A percentile compares a stretch with the other conserved stretches of the same genome.
These are phyloP conservation scores for Anguilla obscura DNA, from an alignment of 2,797 vertebrate genomes.

Conservation along the genomic window DNA sequence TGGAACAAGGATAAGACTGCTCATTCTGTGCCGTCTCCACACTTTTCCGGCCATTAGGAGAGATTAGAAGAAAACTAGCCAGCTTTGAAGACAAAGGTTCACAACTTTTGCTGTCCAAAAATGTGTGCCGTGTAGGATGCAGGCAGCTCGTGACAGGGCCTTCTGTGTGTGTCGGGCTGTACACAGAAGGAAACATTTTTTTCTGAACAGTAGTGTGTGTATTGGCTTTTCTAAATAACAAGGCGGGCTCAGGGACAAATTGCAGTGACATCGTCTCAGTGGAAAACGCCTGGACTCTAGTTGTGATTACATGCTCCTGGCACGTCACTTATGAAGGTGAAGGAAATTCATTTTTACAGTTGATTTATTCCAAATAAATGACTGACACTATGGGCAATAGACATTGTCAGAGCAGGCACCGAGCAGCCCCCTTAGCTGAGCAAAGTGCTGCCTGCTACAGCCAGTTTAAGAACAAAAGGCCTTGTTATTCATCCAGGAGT, in stretches of 20 bases:
- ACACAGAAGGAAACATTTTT: background rate
- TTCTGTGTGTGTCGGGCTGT: background rate
- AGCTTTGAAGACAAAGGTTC: conserved; percentile 22
- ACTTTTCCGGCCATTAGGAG: background rate
- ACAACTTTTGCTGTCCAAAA: background rate
- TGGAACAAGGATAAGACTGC: conserved; percentile 18
- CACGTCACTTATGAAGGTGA: conserved; percentile 14
- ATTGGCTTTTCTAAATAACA: conserved; percentile 18
- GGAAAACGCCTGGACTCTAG: conserved; percentile 6
- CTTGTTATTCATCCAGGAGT: conserved; percentile 20
- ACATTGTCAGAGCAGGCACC: background rate
- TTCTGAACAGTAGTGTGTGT: background rate
- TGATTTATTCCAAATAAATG: conserved; percentile 25
- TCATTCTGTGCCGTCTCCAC: conserved; percentile 8
- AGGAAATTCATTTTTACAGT: conserved; percentile 31
- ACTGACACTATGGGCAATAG: background rate
- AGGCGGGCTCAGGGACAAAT: conserved; percentile 8
- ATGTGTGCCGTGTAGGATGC: background rate
- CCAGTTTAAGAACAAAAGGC: conserved; percentile 1
- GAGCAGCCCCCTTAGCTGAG: background rate
- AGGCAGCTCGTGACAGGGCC: background rate
- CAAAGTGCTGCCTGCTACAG: background rate
- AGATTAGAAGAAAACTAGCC: background rate
- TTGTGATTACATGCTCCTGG: conserved; percentile 14
- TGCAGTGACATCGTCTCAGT: background rate